Percentiles rank a stretch among this genome's conserved stretches.
These are phyloP conservation scores for Vulpes vulpes DNA, from an alignment of 2,113 vertebrate genomes.

Conservation along the genomic window DNA sequence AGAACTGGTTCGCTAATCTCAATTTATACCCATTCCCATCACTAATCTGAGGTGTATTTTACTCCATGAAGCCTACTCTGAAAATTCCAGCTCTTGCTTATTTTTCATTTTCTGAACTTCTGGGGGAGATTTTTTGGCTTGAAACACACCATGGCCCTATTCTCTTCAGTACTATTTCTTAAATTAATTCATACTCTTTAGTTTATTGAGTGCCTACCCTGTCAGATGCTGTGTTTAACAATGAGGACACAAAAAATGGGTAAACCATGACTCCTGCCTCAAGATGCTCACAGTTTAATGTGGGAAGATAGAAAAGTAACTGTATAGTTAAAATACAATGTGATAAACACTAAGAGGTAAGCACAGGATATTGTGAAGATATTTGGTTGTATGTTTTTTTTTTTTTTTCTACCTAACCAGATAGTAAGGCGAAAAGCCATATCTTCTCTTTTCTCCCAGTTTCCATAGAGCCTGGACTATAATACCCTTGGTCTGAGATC, in stretches of 20 bases:
- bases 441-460: background rate
- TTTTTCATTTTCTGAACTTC: background rate
- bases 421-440: background rate
- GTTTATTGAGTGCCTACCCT: background rate
- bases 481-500: background rate
- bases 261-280: background rate
- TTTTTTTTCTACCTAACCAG: background rate
- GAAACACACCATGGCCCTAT: background rate
- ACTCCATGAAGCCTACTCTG: background rate
- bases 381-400: background rate
- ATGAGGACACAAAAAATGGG: background rate
- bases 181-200: background rate
- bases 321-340: background rate
- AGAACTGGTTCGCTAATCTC: background rate
- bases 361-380: background rate
- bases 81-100: background rate
- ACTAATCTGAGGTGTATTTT: background rate
- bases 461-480: background rate
- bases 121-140: background rate
- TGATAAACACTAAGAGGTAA: background rate
- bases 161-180: background rate
- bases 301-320: background rate
- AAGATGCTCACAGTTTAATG: background rate
- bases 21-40: background rate
- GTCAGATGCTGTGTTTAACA: background rate